phyloP scores from a whole-genome alignment of 2,888 invertebrate genomes.

The Nomada fabriciana region DNA sequence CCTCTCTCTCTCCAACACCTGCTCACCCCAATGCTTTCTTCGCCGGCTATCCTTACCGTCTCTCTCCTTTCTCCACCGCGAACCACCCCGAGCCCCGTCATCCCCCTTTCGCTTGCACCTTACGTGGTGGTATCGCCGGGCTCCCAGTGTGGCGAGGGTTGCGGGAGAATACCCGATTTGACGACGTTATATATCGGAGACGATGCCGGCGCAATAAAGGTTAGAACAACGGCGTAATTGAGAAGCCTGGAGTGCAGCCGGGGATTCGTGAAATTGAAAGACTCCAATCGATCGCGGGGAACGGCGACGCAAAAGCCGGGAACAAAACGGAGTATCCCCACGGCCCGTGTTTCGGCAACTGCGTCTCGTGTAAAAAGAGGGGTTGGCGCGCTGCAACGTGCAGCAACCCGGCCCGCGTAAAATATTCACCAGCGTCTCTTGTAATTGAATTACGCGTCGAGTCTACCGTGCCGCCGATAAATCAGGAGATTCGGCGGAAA shows the following conservation, averaged over 20 bases:
- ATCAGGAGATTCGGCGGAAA: constrained; percentile 8
- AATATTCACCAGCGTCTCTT: constrained; percentile 25
- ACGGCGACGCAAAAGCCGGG: neutral
- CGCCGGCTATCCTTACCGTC: constrained; percentile 30
- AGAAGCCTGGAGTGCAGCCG: constrained; percentile 36
- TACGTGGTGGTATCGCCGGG: constrained; percentile 38
- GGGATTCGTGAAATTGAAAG: constrained; percentile 58
- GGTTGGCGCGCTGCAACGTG: neutral
- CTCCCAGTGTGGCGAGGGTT: constrained; percentile 29
- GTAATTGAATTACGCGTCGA: constrained; percentile 35
- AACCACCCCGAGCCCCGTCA: constrained; percentile 23
- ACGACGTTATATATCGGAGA: constrained; percentile 48
- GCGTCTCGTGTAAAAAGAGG: constrained; percentile 16
- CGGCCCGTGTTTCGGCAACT: constrained; percentile 38
- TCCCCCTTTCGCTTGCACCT: constrained; percentile 53
- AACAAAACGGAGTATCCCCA: constrained; percentile 23
- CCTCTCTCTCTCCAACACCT: constrained; percentile 6
- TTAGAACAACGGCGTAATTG: constrained; percentile 49
- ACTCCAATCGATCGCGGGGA: constrained; percentile 33
- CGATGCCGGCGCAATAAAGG: constrained; percentile 36
- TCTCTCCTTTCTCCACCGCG: constrained; percentile 1
- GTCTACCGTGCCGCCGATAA: neutral
- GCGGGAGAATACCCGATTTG: constrained; percentile 63
- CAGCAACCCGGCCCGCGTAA: constrained; percentile 12
- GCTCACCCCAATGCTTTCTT: constrained; percentile 26